Base-by-base conservation (phyloP, 2,113 vertebrate genomes). In the Oreochromis niloticus region DNA sequence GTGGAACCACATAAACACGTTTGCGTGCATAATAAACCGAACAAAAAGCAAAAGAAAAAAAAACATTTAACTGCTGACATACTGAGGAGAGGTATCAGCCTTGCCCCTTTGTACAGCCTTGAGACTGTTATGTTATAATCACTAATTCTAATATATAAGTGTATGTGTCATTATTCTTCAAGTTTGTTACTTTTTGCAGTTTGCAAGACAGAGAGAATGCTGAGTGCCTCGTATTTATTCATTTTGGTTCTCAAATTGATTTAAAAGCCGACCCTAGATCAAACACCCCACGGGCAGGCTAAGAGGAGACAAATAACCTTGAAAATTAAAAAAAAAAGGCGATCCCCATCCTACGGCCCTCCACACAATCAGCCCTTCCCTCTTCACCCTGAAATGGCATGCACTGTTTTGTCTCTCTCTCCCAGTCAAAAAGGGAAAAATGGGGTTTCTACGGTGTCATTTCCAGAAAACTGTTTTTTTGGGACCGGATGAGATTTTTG, bases 71-170 rank as follows among this genome's bases (percentile, higher is more conserved):
- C 81, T 73, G 91, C 91, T 93, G 90, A 93, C 88, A 91, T 43
- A 86, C 80, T 85, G 91, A 93, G 92, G 92, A 91, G 91, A 91
- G 91, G 94, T 93, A 93, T 92, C 86, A 87, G 94, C 94, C 93
- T 94, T 87, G 90, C 91, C 94, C 89, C 93, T 96, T 94, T 94
- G 95, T 96, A 96, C 95, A 96, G 95, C 94, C 94, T 95, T 93
- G 93, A 96, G 96, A 97, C 96, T 97, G 96, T 97, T 96, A 96
- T 88, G 95, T 96, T 96, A 96, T 95, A 95, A 96, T 93, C 95
- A 96, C 96, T 95, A 92, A 94, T 95, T 96, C 94, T 95, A 95
- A 82, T 95, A 95, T 92, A 95, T 96, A 96, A 82, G 89, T 95
- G 87, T 95, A 94, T 94, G 94, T 96, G 92, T 95, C 95, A 96